These are phyloP conservation scores for Lasioglossum leucozonium DNA, from an alignment of 2,888 invertebrate genomes.

Conservation along the genomic window DNA sequence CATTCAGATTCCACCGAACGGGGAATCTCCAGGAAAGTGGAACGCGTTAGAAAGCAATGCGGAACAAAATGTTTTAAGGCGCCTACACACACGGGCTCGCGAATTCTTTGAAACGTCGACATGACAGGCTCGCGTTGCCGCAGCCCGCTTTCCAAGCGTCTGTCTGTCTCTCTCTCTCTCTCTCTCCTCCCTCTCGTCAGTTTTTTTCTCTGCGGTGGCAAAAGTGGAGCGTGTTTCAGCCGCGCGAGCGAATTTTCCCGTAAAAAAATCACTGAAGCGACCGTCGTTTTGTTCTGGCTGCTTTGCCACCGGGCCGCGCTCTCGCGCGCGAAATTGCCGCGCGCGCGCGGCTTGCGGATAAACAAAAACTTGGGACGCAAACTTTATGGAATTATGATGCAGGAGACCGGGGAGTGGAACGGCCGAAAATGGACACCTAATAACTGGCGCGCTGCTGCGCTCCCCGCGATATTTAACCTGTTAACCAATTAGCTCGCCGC, in stretches of 20 bases:
- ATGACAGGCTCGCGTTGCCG: background rate
- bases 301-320: background rate
- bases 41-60: constrained; percentile 67
- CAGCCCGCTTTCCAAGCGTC: constrained; percentile 23
- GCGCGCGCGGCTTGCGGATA: background rate
- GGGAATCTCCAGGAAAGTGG: constrained; percentile 65
- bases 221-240: constrained; percentile 57
- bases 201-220: constrained; percentile 24
- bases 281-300: constrained; percentile 5
- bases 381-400: constrained; percentile 9
- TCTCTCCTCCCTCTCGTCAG: background rate
- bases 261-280: constrained; percentile 20
- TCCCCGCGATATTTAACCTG: background rate
- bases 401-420: background rate
- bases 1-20: constrained; percentile 46
- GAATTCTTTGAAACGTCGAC: constrained; percentile 53
- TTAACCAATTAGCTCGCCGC: background rate
- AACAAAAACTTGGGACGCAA: constrained; percentile 3
- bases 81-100: constrained; percentile 41
- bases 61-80: constrained; percentile 58
- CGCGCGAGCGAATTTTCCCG: constrained; percentile 27
- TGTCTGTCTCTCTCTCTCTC: background rate
- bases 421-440: constrained; percentile 7
- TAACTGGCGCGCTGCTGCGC: background rate
- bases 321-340: constrained; percentile 12